Evolutionary conservation across 2,888 invertebrate species (phyloP).

Genomic region (Gasteruption jaculator): DNA sequence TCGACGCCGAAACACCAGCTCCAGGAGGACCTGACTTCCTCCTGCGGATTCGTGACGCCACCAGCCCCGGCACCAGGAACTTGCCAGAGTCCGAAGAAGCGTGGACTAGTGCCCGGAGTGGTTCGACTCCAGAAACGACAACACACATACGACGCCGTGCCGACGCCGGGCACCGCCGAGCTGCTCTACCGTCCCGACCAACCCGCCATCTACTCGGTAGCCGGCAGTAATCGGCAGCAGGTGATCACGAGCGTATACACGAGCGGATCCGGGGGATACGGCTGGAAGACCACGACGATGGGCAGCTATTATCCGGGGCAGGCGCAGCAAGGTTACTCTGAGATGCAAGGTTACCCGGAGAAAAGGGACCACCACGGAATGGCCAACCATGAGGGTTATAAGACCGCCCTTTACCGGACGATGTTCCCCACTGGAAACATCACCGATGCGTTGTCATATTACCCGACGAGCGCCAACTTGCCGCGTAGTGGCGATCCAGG

Average conservation of each 20-base stretch:
- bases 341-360: conserved; percentile 60
- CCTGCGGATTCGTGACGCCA: conserved; percentile 56
- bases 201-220: conserved; percentile 71
- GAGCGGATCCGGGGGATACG: conserved; percentile 61
- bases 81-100: conserved; percentile 53
- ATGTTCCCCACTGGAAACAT: conserved; percentile 68
- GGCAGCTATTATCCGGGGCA: conserved; percentile 65
- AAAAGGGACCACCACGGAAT: conserved; percentile 53
- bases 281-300: conserved; percentile 56
- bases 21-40: conserved; percentile 50
- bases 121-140: conserved; percentile 40
- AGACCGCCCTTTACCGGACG: conserved; percentile 61
- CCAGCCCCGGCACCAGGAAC: conserved; percentile 53
- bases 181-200: conserved; percentile 55
- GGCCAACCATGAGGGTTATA: conserved; percentile 63
- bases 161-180: conserved; percentile 44
- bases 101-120: conserved; percentile 34
- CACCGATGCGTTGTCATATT: conserved; percentile 77
- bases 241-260: conserved; percentile 73
- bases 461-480: conserved; percentile 66
- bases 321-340: too few species aligned
- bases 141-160: conserved; percentile 37
- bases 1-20: conserved; percentile 39
- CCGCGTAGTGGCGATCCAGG: too few species aligned
- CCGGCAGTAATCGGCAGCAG: conserved; percentile 67